These are phyloP conservation scores for cattle (Bos taurus) DNA, from an alignment of 2,113 vertebrate species.

Conservation along the genomic window ARS-UCD2.0 NC_037331.1:33217501-33218000, in stretches of 20 bases:
- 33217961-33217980: not conserved
- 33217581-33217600: slow-evolving; percentile 12
- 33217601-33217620: not conserved
- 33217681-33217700: not conserved
- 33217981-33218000: not conserved
- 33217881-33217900: not conserved
- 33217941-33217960: not conserved
- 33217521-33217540: not conserved
- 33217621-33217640: not conserved
- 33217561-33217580: not conserved
- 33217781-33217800: slow-evolving; percentile 17
- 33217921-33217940: slow-evolving; percentile 1
- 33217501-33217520: not conserved
- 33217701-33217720: not conserved
- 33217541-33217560: not conserved
- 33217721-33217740: not conserved
- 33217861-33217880: not conserved
- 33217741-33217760: not conserved
- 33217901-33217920: not conserved
- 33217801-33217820: not conserved
- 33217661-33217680: not conserved
- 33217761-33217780: not conserved
- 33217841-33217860: not conserved
- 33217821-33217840: not conserved
- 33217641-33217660: not conserved